Evolutionary conservation across 2,797 vertebrate genomes (phyloP).

Genomic region (Megaceryle alcyon): DNA sequence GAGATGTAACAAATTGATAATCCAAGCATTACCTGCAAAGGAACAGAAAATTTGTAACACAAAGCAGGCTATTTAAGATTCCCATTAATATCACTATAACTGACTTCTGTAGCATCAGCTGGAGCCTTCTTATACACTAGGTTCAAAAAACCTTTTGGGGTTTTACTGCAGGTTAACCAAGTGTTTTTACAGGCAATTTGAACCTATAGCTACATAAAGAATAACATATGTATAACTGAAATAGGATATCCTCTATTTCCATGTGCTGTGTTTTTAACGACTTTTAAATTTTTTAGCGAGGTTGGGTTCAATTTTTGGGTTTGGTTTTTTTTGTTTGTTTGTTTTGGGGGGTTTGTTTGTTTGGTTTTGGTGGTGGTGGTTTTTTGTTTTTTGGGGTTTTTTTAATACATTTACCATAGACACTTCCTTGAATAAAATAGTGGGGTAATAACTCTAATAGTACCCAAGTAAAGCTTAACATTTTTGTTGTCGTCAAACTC

Average conservation of each 20-base stretch:
- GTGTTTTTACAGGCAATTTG: not conserved
- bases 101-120: not conserved
- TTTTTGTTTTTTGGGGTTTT: too few relatives aligned
- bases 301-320: too few relatives aligned
- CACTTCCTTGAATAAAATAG: not conserved
- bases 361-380: not conserved
- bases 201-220: not conserved
- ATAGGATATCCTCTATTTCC: not conserved
- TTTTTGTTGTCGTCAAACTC: not conserved
- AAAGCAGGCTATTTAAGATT: not conserved
- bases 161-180: constrained; percentile 37
- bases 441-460: not conserved
- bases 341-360: too few relatives aligned
- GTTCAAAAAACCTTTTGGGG: not conserved
- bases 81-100: not conserved
- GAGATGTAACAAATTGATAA: not conserved
- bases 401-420: not conserved
- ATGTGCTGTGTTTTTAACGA: not conserved
- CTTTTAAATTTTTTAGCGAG: not conserved
- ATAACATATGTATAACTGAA: not conserved
- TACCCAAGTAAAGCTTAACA: not conserved
- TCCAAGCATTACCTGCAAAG: not conserved
- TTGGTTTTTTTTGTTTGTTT: too few relatives aligned
- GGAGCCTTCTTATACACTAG: not conserved
- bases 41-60: not conserved